Percentiles rank a stretch among this genome's conserved stretches.
These are phyloP conservation scores for Cepaea hortensis DNA, from an alignment of 2,888 invertebrate species.

Conservation along the genomic window DNA sequence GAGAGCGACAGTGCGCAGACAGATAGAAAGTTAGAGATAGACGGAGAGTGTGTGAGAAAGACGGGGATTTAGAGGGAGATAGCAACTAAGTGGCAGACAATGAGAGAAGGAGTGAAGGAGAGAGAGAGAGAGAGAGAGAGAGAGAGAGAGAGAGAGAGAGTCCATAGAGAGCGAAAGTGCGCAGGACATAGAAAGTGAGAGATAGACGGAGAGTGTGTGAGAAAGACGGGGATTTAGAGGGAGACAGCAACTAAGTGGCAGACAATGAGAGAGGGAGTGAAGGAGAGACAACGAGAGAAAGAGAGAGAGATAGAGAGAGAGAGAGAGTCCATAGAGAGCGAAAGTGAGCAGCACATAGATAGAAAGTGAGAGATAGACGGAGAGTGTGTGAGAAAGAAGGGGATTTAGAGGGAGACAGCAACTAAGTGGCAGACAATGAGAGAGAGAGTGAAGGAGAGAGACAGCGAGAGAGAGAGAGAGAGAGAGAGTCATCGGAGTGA, in stretches of 20 bases:
- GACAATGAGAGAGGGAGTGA: not conserved
- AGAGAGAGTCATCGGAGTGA: not conserved
- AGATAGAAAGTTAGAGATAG: not conserved
- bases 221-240: not conserved
- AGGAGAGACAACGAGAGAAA: not conserved
- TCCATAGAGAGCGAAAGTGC: not conserved
- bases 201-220: not conserved
- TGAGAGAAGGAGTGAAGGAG: not conserved
- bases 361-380: not conserved
- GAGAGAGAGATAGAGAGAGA: not conserved
- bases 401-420: not conserved
- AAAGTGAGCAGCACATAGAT: not conserved
- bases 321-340: not conserved
- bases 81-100: not conserved
- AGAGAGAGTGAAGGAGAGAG: not conserved
- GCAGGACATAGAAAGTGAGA: not conserved
- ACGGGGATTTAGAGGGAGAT: not conserved
- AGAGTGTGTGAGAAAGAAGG: not conserved
- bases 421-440: not conserved
- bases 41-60: not conserved
- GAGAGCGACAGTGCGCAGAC: not conserved
- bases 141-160: not conserved
- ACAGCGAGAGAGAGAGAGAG: not conserved
- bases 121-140: not conserved
- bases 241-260: not conserved